Evolutionary conservation across 2,113 vertebrate species (phyloP).

Genomic region (Hippocampus zosterae): DNA sequence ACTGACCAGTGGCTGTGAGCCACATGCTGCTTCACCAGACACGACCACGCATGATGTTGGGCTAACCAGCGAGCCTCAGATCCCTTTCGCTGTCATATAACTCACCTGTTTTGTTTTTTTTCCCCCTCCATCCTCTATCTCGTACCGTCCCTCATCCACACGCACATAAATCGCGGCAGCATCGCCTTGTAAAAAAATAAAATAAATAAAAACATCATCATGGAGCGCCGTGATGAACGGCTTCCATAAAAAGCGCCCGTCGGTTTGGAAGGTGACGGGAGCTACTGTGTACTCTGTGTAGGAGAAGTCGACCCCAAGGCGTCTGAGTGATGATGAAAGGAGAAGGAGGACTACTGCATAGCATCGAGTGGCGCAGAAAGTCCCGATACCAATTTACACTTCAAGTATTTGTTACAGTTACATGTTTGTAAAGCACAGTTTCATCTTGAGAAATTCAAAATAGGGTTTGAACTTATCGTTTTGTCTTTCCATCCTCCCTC

Average conservation of each 20-base stretch:
- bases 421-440: too few relatives aligned
- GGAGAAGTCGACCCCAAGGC: neutral
- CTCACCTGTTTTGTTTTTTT: neutral
- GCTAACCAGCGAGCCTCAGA: neutral
- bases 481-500: neutral
- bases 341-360: neutral
- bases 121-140: neutral
- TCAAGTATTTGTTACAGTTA: too few relatives aligned
- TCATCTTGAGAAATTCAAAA: neutral
- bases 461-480: neutral
- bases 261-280: neutral
- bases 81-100: neutral
- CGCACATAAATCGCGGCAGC: neutral
- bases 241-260: neutral
- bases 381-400: too few relatives aligned
- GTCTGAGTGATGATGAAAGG: neutral
- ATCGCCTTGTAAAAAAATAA: neutral
- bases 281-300: neutral
- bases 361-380: neutral
- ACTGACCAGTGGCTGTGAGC: too few relatives aligned
- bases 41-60: neutral
- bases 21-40: neutral
- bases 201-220: constrained; percentile 5
- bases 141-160: neutral
- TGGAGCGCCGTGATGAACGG: constrained; percentile 1